Evolutionary conservation across 92 coral and sea anemone genomes (phyloP).

Genomic region (Nematostella vectensis): DNA sequence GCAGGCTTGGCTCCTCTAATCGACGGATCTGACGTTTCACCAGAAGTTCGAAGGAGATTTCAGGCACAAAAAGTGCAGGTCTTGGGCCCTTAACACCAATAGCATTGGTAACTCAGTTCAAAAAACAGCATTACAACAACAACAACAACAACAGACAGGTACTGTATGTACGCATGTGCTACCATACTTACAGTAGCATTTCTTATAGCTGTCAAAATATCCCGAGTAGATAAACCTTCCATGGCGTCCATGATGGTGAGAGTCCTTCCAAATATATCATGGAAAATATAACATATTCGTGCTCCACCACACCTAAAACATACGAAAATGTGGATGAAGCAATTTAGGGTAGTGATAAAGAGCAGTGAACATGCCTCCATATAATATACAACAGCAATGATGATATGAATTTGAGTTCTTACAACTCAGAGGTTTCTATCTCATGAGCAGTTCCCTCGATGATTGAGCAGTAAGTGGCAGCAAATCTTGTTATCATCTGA

Average conservation of each 20-base stretch:
- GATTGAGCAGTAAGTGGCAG: slow-evolving; percentile 88
- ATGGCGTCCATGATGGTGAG: slow-evolving; percentile 81
- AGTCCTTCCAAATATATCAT: slow-evolving; percentile 88
- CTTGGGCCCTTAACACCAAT: slow-evolving; percentile 68
- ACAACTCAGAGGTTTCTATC: slow-evolving; percentile 94
- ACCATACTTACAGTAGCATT: slow-evolving; percentile 77
- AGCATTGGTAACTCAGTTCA: not conserved
- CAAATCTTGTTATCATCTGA: slow-evolving; percentile 88
- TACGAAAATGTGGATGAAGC: not conserved
- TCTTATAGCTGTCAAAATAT: slow-evolving; percentile 90
- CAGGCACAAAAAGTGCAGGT: slow-evolving; percentile 95
- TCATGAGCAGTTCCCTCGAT: slow-evolving; percentile 93
- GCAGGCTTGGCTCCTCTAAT: slow-evolving; percentile 90
- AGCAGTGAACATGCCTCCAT: too few species aligned
- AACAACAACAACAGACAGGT: not conserved
- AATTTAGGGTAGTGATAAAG: too few species aligned
- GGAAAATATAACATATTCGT: slow-evolving; percentile 91
- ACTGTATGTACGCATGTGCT: too few species aligned
- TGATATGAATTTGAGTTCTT: too few species aligned
- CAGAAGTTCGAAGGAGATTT: slow-evolving; percentile 83
- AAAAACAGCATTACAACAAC: not conserved
- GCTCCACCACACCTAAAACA: slow-evolving; percentile 91
- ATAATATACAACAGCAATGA: too few species aligned
- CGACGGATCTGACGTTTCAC: slow-evolving; percentile 94
- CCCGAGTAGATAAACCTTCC: slow-evolving; percentile 88